Evolutionary conservation across 1,140 invertebrate genomes (phyloP), one percentile per base, ranked within the genome.

Genomic region (Chymomyza costata): DNA sequence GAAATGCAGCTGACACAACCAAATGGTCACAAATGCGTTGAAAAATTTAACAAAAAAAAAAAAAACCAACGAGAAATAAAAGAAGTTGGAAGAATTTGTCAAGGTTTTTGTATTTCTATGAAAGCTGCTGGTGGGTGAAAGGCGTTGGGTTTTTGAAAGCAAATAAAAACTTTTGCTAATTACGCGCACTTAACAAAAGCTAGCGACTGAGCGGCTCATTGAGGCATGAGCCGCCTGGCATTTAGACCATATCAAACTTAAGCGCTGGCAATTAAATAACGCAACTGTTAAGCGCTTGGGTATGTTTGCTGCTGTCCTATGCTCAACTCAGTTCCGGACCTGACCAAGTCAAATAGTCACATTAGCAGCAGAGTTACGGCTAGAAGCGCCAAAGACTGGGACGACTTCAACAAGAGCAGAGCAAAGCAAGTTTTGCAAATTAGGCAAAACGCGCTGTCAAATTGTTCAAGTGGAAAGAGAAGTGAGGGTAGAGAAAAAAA

Each of bases 401-500:
- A 13, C 8, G 32, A 10, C 13, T 3, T 34, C 3, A 34, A 14
- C 32, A 10, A 34, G n/a, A 34, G 32, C 8, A 6, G n/a, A 14
- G 32, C 32, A 25, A 34, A 48, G 59, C 32, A 80, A 78, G 63
- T 78, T 80, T 68, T 73, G 64, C 73, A 81, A 78, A 78, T 78
- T 80, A 78, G 74, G 73, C 73, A 78, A 78, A 80, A 80, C 73
- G 73, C 73, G 64, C 50, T 80, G 73, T 78, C 73, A 80, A 78
- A 81, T 78, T 78, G 73, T 68, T 78, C 67, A 65, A 78, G 73
- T 68, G 73, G 44, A 67, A 78, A 73, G 67, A 50, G 41, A 21
- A 14, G 15, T 30, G 32, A 39, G 15, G 34, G 15, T 13, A 25
- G 30, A 28, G 25, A 28, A 32, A 43, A 39, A 53, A 68, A 53